Percentiles rank a stretch among this genome's conserved stretches.
Evolutionary conservation across 2,113 vertebrate genomes (phyloP).

Genomic region (Eulemur rufifrons): DNA sequence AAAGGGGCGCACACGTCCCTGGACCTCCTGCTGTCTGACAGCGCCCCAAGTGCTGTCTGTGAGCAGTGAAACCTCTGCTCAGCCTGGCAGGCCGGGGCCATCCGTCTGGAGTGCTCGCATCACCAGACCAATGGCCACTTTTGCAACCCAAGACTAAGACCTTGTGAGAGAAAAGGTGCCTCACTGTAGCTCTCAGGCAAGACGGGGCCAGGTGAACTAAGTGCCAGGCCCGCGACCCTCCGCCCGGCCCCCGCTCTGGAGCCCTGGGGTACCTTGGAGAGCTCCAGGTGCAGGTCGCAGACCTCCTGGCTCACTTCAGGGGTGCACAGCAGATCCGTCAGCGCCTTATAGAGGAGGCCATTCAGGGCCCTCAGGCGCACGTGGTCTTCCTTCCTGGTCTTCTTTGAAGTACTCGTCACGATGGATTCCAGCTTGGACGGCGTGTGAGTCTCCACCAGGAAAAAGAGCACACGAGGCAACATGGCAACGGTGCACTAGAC

Average conservation of each 20-base stretch:
- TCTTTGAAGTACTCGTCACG: slow-evolving; percentile 64
- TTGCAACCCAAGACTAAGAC: not conserved
- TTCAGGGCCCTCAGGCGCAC: slow-evolving; percentile 83
- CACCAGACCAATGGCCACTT: not conserved
- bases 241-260: no score
- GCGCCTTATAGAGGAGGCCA: slow-evolving; percentile 84
- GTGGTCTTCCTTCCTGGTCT: slow-evolving; percentile 81
- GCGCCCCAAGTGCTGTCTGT: rapidly evolving
- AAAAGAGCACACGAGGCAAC: not conserved
- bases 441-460: slow-evolving; percentile 70
- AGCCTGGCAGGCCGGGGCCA: rapidly evolving
- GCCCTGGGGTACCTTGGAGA: slow-evolving; percentile 85
- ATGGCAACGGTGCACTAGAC: not conserved
- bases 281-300: slow-evolving; percentile 85
- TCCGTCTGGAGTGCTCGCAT: not conserved
- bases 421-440: slow-evolving; percentile 52
- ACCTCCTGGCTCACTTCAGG: slow-evolving; percentile 86
- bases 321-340: slow-evolving; percentile 83
- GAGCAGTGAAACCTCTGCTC: not conserved
- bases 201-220: not conserved
- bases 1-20: no score
- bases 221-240: not conserved
- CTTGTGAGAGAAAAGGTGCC: rapidly evolving
- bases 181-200: not conserved
- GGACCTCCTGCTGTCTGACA: not conserved